Base-by-base conservation (phyloP, 2,797 vertebrate species). In the Scomberomorus guttatus region DNA sequence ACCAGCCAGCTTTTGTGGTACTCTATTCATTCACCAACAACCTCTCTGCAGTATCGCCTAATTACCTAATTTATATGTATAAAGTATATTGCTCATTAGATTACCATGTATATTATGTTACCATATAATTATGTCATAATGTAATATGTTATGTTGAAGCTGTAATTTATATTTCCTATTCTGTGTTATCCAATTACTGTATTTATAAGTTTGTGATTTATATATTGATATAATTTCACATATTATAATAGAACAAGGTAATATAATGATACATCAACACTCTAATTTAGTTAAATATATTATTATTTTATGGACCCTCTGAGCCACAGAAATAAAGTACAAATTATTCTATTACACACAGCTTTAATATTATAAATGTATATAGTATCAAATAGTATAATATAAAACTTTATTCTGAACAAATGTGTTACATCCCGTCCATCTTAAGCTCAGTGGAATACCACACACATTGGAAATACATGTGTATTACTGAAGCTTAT, bases 61-160 rank as follows among this genome's bases (percentile, higher is more conserved):
- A 93, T 93, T 82, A 84, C 75, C 72, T 88, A 27, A 90, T 92
- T 92, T 88, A 87, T 86, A 87, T 87, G 80, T 89, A 79, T 80
- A 83, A 87, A 80, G 72, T 85, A 81, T 77, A 89, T 79, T 75
- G 70, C 61, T 90, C 80, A 89, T 91, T 85, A 90, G 61, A 91
- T 85, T 85, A 78, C 50, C 71, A 75, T 85, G 75, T 87, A 72
- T 87, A 86, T 86, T 85, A 78, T 74, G 46, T 85, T 82, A 72
- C 74, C 37, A 69, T 85, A 84, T 89, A 89, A 92, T 85, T 82
- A 81, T 84, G 37, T 80, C 55, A 80, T 84, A 85, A 82, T 79
- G 54, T 59, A 75, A 85, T 85, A 80, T 69, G 14, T 70, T 63
- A 77, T 22, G 58, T 77, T 77, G 13, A 84, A 77, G 37, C 54